Evolutionary conservation across 1,140 invertebrate species (phyloP).

Genomic region (Drosophila aff.): DNA sequence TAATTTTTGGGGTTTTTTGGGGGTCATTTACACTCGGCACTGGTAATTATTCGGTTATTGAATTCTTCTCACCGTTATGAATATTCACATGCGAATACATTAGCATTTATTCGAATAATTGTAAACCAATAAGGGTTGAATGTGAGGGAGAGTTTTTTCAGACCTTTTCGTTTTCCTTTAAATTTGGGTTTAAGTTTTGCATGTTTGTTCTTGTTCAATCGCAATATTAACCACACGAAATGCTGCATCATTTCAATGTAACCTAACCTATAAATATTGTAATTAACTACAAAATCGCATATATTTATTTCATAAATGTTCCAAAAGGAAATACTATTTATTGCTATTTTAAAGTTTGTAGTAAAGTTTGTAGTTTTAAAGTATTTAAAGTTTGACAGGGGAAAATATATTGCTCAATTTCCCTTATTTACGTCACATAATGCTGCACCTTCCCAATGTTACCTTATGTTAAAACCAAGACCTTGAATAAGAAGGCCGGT

Average conservation of each 20-base stretch:
- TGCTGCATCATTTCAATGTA: no score
- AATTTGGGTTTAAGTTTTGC: neutral
- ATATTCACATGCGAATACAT: neutral
- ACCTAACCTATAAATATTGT: neutral
- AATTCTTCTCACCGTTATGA: neutral
- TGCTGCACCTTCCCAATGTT: no score
- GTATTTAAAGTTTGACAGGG: neutral
- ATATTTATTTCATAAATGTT: neutral
- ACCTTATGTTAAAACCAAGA: no score
- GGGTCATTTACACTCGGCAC: neutral
- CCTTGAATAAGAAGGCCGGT: no score
- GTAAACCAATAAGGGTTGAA: neutral
- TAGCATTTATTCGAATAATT: constrained; percentile 3
- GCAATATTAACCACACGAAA: no score
- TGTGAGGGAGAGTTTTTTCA: neutral
- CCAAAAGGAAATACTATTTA: neutral
- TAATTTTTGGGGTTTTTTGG: neutral
- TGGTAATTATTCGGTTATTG: constrained; percentile 30
- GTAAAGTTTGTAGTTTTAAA: no score
- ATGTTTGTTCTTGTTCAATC: neutral
- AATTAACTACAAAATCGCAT: neutral
- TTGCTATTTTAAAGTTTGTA: no score
- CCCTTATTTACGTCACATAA: no score
- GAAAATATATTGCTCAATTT: neutral
- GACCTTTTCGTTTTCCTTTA: neutral